Percentiles rank a stretch among this genome's conserved stretches.
Conservation (phyloP, 2,797 vertebrate genomes). For the Acipenser ruthenus region DNA sequence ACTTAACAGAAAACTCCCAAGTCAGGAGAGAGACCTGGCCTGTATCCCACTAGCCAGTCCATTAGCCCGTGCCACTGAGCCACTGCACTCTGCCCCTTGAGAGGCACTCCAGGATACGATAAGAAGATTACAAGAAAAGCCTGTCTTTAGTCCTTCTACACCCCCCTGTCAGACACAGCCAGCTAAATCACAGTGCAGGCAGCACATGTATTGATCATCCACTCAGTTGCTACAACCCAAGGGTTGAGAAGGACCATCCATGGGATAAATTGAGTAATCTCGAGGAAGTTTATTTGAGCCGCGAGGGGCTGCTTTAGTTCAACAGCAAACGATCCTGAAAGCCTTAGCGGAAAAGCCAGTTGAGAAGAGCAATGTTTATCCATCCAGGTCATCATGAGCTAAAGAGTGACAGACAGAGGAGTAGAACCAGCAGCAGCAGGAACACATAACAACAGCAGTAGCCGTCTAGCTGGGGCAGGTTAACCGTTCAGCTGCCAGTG, state of each 20-base stretch:
- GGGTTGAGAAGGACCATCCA: conserved; percentile 47
- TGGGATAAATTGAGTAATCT: conserved; percentile 55
- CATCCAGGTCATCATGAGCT: not conserved
- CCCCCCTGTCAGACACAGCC: conserved; percentile 55
- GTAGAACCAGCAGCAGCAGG: not conserved
- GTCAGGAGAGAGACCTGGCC: not conserved
- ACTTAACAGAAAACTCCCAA: too few species aligned
- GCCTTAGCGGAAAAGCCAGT: conserved; percentile 29
- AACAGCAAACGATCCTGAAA: conserved; percentile 29
- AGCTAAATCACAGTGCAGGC: conserved; percentile 56
- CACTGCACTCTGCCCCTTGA: conserved; percentile 31
- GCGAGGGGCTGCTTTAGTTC: conserved; percentile 45
- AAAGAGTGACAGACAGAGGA: conserved; percentile 2
- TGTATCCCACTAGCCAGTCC: not conserved
- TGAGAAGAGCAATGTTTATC: conserved; percentile 32
- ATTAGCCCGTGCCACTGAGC: not conserved
- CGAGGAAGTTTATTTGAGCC: conserved; percentile 54
- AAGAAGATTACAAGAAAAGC: conserved; percentile 71
- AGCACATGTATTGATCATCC: conserved; percentile 53
- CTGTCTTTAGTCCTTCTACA: conserved; percentile 58
- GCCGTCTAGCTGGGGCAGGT: not conserved
- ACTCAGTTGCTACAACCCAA: conserved; percentile 39
- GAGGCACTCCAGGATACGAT: conserved; percentile 59
- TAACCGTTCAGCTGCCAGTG: not conserved
- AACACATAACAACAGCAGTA: not conserved